Evolutionary conservation across 2,797 vertebrate genomes (phyloP).

Genomic region (Hapalemur alaotrensis): DNA sequence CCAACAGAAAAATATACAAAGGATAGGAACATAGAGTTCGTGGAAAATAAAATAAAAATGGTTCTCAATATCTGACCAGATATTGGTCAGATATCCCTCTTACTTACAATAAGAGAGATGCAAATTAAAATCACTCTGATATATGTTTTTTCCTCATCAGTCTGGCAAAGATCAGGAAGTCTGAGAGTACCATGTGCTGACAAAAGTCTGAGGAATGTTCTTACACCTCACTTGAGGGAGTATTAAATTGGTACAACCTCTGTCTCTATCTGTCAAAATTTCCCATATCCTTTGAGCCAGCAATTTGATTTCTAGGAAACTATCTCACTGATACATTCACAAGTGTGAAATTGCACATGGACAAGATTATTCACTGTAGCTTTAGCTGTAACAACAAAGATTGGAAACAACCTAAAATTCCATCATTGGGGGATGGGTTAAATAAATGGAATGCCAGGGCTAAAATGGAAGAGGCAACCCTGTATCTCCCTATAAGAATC

Average conservation of each 20-base stretch:
- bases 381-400: constrained; percentile 65
- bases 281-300: constrained; percentile 40
- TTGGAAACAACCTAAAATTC: constrained; percentile 73
- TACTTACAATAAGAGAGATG: neutral
- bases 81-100: neutral
- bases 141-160: neutral
- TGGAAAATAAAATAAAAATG: constrained; percentile 21
- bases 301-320: constrained; percentile 62
- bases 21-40: neutral
- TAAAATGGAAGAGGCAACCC: constrained; percentile 10
- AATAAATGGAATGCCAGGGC: neutral
- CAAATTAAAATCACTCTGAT: constrained; percentile 11
- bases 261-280: constrained; percentile 36
- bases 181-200: neutral
- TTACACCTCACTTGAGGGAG: neutral
- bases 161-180: constrained; percentile 8
- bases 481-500: neutral
- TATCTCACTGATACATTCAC: constrained; percentile 11
- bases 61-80: neutral
- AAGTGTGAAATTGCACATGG: constrained; percentile 42
- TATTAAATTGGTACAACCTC: neutral
- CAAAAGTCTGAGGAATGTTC: neutral
- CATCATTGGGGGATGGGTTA: constrained; percentile 11
- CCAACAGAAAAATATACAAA: neutral
- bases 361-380: constrained; percentile 67